Percentiles rank a stretch among this genome's conserved stretches.
phyloP scores from a whole-genome alignment of 2,113 vertebrate genomes.

The Neodon shergylaensis region DNA sequence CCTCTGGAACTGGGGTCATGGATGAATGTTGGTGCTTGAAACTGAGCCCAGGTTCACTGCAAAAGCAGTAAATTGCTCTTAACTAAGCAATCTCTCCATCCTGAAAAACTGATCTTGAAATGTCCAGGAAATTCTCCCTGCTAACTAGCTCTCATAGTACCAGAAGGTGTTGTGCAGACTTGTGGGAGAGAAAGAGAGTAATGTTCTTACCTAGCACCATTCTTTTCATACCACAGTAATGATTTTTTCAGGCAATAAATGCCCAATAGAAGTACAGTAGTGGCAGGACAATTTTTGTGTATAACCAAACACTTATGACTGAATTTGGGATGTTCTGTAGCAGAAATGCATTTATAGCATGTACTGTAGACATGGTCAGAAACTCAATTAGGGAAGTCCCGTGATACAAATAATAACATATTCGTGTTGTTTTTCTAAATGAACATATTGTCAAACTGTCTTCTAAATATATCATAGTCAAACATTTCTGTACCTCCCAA shows the following conservation, averaged over 20 bases:
- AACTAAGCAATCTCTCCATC: neutral
- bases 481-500: neutral
- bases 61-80: neutral
- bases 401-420: neutral
- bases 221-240: neutral
- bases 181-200: neutral
- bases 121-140: neutral
- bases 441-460: neutral
- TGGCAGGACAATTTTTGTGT: rapidly evolving
- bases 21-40: neutral
- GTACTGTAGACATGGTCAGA: neutral
- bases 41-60: neutral
- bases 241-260: neutral
- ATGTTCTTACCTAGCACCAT: neutral
- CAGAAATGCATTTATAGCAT: no score
- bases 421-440: neutral
- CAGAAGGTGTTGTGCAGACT: neutral
- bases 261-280: no score
- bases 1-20: neutral
- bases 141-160: neutral
- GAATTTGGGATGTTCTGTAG: neutral
- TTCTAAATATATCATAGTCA: neutral
- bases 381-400: no score
- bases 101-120: neutral
- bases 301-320: neutral